Conservation (phyloP, 1,140 invertebrate genomes). For the Polyergus mexicanus region DNA sequence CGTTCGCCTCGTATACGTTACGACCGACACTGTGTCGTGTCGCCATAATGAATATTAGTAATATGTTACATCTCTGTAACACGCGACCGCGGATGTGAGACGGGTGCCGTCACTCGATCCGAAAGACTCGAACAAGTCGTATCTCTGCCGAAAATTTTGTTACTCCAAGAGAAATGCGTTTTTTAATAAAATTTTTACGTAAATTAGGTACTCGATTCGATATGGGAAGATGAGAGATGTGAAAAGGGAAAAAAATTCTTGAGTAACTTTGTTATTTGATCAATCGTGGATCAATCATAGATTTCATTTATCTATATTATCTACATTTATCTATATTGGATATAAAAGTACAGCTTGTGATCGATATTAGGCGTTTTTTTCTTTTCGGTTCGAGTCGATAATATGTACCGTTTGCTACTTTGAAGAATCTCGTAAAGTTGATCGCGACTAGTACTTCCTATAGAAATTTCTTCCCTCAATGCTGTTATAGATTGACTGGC, state of each 20-base stretch:
- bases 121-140: conserved; percentile 10
- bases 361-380: not conserved
- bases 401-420: conserved; percentile 32
- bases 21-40: conserved; percentile 15
- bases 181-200: not conserved
- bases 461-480: conserved; percentile 67
- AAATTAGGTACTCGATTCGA: not conserved
- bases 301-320: conserved; percentile 8
- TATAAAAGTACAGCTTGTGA: conserved; percentile 13
- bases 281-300: too few relatives aligned
- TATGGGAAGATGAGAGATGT: too few relatives aligned
- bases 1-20: conserved; percentile 28
- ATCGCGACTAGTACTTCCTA: conserved; percentile 71
- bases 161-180: too few relatives aligned
- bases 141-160: not conserved
- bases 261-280: not conserved
- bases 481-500: conserved; percentile 72
- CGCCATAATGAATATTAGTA: conserved; percentile 56
- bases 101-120: conserved; percentile 5
- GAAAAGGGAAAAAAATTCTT: not conserved
- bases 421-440: conserved; percentile 54
- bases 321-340: not conserved
- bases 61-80: conserved; percentile 42
- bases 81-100: not conserved
- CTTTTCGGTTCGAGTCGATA: not conserved